Evolutionary conservation across 2,797 vertebrate genomes (phyloP), one percentile per base, ranked within the genome.

Genomic region (Sarcophilus harrisii): DNA sequence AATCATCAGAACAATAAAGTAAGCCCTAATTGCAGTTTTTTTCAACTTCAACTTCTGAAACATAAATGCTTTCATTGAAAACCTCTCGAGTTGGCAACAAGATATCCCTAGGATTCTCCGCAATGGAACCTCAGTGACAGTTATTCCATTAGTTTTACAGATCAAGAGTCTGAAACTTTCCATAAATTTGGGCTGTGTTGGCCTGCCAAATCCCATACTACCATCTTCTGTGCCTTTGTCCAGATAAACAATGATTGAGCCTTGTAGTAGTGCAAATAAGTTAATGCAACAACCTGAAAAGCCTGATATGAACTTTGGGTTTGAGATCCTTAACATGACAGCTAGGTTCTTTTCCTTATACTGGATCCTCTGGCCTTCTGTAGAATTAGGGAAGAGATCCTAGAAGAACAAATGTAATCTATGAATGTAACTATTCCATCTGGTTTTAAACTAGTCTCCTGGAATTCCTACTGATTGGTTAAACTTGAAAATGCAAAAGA

Each of bases 281-380:
- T 38, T 81, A 81, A 8, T 38, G 18, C 66, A 81, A 45, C 10
- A 38, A 38, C 38, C 66, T 81, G 66, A 38, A n/a, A n/a, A 73
- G 66, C n/a, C n/a, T 8, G 0, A 21, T 73, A 9, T 8, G 16
- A 38, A 38, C n/a, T 73, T 73, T 73, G 12, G 30, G 45, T 62
- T 92, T 81, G 60, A 96, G 96, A 62, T 16, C 32, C 59, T n/a
- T 94, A 18, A 66, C 29, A 92, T 87, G 58, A 94, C 66, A 66
- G 13, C 38, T 62, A 95, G 38, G 11, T 30, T 94, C 93, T 94
- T 2, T 57, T 52, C 32, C 62, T 73, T 73, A n/a, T 73, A n/a
- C 2, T 73, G 14, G n/a, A 58, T 94, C 24, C 32, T 29, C 21
- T n/a, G 13, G 18, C 30, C 27, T 55, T 92, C 73, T 94, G n/a